Evolutionary conservation across 2,113 vertebrate genomes (phyloP).

Genomic region (Holacanthus passer): DNA sequence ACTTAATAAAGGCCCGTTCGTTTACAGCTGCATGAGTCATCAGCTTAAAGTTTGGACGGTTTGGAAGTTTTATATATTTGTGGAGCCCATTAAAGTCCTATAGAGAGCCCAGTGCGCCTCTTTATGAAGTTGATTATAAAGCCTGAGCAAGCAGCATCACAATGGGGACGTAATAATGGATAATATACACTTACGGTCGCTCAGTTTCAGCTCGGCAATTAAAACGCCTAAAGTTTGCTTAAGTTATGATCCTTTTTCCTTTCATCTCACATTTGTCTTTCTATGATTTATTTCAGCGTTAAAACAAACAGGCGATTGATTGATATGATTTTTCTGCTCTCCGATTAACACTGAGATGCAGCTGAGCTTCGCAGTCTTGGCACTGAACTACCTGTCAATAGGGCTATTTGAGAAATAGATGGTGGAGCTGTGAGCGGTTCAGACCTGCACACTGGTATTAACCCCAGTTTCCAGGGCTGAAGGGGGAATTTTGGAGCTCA

Average conservation of each 20-base stretch:
- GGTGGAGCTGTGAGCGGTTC: neutral
- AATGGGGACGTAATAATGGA: conserved; percentile 18
- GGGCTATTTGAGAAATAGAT: conserved; percentile 5
- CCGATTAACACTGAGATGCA: neutral
- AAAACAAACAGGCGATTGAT: neutral
- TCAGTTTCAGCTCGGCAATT: conserved; percentile 17
- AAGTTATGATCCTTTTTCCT: neutral
- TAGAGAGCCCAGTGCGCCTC: conserved; percentile 2
- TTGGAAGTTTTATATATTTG: conserved; percentile 29
- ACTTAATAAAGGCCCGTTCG: conserved; percentile 10
- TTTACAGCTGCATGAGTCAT: conserved; percentile 13
- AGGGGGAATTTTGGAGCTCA: conserved; percentile 30
- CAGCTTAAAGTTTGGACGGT: conserved; percentile 4
- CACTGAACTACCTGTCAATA: conserved; percentile 26
- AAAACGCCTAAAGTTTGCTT: neutral
- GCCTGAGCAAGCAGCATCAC: conserved; percentile 32
- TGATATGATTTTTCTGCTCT: neutral
- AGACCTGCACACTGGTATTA: conserved; percentile 33
- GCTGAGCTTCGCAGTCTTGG: conserved; percentile 5
- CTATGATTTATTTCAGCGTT: neutral
- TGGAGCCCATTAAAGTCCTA: conserved; percentile 35
- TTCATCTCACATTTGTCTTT: neutral
- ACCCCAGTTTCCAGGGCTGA: conserved; percentile 25
- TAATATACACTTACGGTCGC: neutral
- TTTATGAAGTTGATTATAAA: conserved; percentile 44